Percentiles rank a stretch among this genome's conserved stretches.
These are phyloP conservation scores for Bombyx mandarina DNA, from an alignment of 1,140 invertebrate species.

Conservation along the genomic window DNA sequence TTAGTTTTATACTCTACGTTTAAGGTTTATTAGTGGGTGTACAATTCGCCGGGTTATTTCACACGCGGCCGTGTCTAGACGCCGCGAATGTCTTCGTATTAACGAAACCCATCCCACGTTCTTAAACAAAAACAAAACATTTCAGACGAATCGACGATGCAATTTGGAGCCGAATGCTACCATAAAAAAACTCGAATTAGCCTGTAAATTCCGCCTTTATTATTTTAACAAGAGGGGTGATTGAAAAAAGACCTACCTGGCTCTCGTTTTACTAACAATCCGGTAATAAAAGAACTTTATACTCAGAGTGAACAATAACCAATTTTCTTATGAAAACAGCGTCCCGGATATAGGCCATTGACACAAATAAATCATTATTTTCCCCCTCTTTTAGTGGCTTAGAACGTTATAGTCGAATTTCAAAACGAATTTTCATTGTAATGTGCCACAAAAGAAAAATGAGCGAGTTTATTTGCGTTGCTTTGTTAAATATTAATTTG, in stretches of 20 bases:
- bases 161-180: constrained; percentile 13
- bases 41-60: constrained; percentile 55
- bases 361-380: constrained; percentile 69
- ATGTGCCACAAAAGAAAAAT: constrained; percentile 63
- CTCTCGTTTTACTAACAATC: constrained; percentile 63
- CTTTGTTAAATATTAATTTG: constrained; percentile 68
- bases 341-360: constrained; percentile 50
- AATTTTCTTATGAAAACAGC: constrained; percentile 55
- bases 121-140: constrained; percentile 8
- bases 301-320: constrained; percentile 52
- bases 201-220: constrained; percentile 40
- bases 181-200: constrained; percentile 29
- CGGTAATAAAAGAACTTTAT: constrained; percentile 65
- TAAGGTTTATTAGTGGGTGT: constrained; percentile 60
- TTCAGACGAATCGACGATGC: constrained; percentile 3
- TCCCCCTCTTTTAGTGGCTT: constrained; percentile 29
- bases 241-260: constrained; percentile 47
- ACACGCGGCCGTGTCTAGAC: constrained; percentile 61
- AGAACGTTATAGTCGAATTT: constrained; percentile 39
- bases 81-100: constrained; percentile 38
- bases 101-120: constrained; percentile 27
- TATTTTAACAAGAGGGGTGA: constrained; percentile 37
- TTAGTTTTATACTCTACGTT: constrained; percentile 59
- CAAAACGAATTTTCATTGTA: constrained; percentile 62
- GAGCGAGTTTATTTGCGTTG: constrained; percentile 39